Evolutionary conservation across 2,888 invertebrate genomes (phyloP).

Genomic region (Synergus itoensis): DNA sequence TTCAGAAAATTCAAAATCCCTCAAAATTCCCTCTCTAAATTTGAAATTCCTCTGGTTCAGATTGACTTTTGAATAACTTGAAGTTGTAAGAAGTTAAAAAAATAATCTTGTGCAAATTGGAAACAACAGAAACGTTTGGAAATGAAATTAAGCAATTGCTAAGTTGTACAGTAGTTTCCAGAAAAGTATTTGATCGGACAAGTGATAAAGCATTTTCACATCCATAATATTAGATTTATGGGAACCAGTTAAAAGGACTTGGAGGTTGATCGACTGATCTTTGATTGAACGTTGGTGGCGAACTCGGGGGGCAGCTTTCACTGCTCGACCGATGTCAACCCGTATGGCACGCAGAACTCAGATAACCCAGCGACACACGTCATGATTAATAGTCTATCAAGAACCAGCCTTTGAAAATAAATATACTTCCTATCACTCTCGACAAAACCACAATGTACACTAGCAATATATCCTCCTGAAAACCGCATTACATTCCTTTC

Average conservation of each 20-base stretch:
- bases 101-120: too few species aligned
- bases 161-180: too few species aligned
- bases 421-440: not conserved
- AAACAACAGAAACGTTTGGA: too few species aligned
- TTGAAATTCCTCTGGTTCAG: too few species aligned
- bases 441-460: not conserved
- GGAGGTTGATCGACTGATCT: not conserved
- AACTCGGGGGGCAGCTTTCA: not conserved
- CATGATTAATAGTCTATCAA: not conserved
- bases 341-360: slow-evolving; percentile 1
- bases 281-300: not conserved
- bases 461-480: not conserved
- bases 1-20: too few species aligned
- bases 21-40: too few species aligned
- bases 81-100: too few species aligned
- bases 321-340: not conserved
- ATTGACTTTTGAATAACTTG: too few species aligned
- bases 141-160: too few species aligned
- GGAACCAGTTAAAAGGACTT: not conserved
- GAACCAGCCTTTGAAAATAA: not conserved
- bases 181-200: too few species aligned
- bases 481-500: not conserved
- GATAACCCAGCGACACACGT: not conserved
- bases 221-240: not conserved
- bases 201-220: too few species aligned